Base-by-base conservation (phyloP, 2,888 invertebrate genomes). In the Clitarchus hookeri region DNA sequence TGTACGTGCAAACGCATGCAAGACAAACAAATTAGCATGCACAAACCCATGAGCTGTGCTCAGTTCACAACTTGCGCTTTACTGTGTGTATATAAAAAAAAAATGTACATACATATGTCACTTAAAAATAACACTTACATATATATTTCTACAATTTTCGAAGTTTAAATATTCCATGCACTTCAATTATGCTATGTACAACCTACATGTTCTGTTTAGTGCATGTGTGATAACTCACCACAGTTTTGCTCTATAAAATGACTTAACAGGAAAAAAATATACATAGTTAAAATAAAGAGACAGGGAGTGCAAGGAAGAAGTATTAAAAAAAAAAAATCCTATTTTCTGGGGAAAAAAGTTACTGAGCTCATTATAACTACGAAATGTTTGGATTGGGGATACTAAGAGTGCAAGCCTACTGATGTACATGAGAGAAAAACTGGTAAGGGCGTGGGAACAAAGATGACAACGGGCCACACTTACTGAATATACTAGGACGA, bases 401-500 rank as follows among this genome's bases (percentile, higher is more conserved):
- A 65, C 65, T 36, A 65, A 23, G 65, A 65, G 65, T 65, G n/a
- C 65, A 65, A 65, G 65, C 65, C 65, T 65, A 65, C 65, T 16
- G 16, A 65, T 23, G 65, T 65, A 65, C 65, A 53, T 53, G 19
- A 65, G 23, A 65, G 11, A 65, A n/a, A 65, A 16, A 65, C 65
- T 65, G 65, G 65, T n/a, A 65, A 23, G 65, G 65, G 65, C n/a
- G 23, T n/a, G 65, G 19, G 65, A n/a, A 65, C 65, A 65, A 65
- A 65, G 65, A 65, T 65, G 65, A n/a, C n/a, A 23, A 65, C 16
- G 65, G 65, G 65, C 65, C 65, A 65, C 65, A 87, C 88, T 87
- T 85, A 86, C 88, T 86, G 86, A 79, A 86, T 48, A 85, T 86
- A 87, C 87, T 88, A 88, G 87, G 87, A 87, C 84, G 88, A 87